phyloP scores from a whole-genome alignment of 2,797 vertebrate species.

The Labroides dimidiatus region DNA sequence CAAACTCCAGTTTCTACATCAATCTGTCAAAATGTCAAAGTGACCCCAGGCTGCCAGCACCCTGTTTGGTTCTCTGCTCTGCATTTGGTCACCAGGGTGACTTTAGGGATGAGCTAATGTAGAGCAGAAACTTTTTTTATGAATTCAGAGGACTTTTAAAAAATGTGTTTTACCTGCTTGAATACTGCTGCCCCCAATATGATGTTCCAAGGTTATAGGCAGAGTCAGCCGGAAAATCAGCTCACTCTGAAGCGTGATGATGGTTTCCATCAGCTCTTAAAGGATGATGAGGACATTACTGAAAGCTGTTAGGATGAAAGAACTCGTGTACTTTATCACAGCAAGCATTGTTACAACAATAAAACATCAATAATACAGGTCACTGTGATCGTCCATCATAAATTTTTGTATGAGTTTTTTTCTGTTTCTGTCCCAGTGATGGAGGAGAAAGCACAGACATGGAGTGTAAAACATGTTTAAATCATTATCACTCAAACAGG shows the following conservation, averaged over 20 bases:
- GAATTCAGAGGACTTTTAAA: conserved; percentile 43
- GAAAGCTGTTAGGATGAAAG: conserved; percentile 36
- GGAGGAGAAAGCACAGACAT: no score
- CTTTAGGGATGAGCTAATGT: conserved; percentile 41
- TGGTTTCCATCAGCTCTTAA: conserved; percentile 34
- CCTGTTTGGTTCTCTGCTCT: conserved; percentile 38
- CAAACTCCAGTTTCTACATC: conserved; percentile 1
- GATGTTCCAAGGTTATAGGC: conserved; percentile 44
- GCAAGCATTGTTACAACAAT: conserved; percentile 32
- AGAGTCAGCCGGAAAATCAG: conserved; percentile 36
- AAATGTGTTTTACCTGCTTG: conserved; percentile 36
- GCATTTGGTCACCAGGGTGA: conserved; percentile 38
- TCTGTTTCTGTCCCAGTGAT: background rate
- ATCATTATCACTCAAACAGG: no score
- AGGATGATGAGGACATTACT: conserved; percentile 40
- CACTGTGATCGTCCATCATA: conserved; percentile 17
- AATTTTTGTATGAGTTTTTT: background rate
- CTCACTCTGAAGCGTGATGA: conserved; percentile 34
- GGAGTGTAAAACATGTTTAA: no score
- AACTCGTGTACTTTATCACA: conserved; percentile 28
- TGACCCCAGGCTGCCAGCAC: conserved; percentile 46
- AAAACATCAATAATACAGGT: conserved; percentile 24
- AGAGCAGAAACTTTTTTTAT: conserved; percentile 46
- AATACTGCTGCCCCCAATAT: conserved; percentile 17
- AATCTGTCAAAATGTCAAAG: conserved; percentile 57